phyloP scores from a whole-genome alignment of 2,888 invertebrate species.

The Trissonchulus latispiculum region DNA sequence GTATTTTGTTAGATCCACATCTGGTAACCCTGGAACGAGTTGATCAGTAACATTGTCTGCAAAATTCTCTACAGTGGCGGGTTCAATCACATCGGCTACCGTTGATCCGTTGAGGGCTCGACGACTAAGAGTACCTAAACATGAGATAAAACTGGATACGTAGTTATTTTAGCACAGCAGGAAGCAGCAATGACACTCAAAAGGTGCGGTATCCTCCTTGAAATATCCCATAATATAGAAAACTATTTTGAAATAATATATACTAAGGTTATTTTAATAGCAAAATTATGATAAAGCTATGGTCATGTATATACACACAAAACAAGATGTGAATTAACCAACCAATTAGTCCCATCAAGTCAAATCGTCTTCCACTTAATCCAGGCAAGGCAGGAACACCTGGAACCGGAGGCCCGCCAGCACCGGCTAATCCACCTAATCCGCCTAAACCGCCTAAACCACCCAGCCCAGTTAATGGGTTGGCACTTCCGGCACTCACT shows the following conservation, averaged over 20 bases:
- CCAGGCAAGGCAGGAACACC: slow-evolving; percentile 41
- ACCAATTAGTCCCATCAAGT: background rate
- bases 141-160: too few relatives aligned
- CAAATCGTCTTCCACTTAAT: slow-evolving; percentile 29
- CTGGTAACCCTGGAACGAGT: slow-evolving; percentile 39
- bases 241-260: too few relatives aligned
- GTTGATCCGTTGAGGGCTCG: slow-evolving; percentile 43
- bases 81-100: slow-evolving; percentile 41
- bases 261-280: too few relatives aligned
- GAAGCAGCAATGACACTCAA: too few relatives aligned
- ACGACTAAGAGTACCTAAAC: slow-evolving; percentile 40
- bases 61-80: slow-evolving; percentile 41
- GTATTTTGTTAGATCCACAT: slow-evolving; percentile 40
- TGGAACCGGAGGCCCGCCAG: slow-evolving; percentile 41
- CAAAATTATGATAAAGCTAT: too few relatives aligned
- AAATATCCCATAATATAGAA: too few relatives aligned
- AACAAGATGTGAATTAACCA: slow-evolving; percentile 42
- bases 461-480: too few relatives aligned
- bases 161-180: too few relatives aligned
- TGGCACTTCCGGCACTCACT: background rate
- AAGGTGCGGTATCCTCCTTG: too few relatives aligned
- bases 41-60: slow-evolving; percentile 44
- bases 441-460: too few relatives aligned
- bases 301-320: slow-evolving; percentile 25
- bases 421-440: slow-evolving; percentile 29